Evolutionary conservation across 2,113 vertebrate species (phyloP).

Genomic region (Aythya baeri): DNA sequence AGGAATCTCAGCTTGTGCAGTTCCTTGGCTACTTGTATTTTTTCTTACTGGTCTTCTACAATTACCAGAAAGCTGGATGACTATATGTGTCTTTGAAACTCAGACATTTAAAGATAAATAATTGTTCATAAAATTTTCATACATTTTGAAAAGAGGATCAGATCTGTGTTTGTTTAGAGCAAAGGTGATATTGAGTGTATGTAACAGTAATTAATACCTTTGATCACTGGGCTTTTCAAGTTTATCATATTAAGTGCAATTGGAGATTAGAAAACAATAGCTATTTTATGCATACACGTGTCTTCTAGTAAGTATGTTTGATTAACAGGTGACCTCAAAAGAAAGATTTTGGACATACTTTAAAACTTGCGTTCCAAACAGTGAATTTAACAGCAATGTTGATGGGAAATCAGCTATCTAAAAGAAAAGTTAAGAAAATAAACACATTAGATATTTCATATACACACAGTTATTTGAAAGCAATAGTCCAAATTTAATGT

Average conservation of each 20-base stretch:
- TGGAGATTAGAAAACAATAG: neutral
- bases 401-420: neutral
- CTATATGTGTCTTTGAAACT: neutral
- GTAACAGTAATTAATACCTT: slow-evolving; percentile 6
- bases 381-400: neutral
- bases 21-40: neutral
- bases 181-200: neutral
- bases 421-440: neutral
- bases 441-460: neutral
- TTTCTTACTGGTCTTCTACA: neutral
- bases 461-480: neutral
- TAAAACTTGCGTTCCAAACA: neutral
- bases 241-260: neutral
- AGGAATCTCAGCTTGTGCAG: neutral
- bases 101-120: neutral
- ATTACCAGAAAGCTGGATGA: neutral
- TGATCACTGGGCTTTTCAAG: neutral
- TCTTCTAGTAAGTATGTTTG: neutral
- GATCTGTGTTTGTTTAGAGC: neutral
- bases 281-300: neutral
- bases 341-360: neutral
- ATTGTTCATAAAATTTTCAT: neutral
- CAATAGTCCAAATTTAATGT: neutral
- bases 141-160: neutral
- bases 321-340: neutral